Evolutionary conservation across 2,888 invertebrate genomes (phyloP), one percentile per base, ranked within the genome.

Genomic region (Ochropleura plecta): DNA sequence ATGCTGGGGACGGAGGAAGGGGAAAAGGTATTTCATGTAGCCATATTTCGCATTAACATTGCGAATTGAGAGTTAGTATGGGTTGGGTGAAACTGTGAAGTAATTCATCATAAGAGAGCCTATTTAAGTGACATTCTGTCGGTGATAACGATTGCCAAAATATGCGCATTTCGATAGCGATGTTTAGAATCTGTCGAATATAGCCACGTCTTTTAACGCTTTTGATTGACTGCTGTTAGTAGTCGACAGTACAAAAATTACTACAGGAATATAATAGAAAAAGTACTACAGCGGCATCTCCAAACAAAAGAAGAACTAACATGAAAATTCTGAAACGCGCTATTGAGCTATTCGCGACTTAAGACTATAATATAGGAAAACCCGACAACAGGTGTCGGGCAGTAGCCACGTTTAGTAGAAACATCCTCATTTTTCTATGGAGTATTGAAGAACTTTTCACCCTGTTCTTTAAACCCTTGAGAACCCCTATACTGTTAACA

Each of bases 1-100:
- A 71, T 51, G 42, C 66, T 57, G n/a, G 42, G 60, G n/a, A 20
- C 20, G 40, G 55, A 40, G 51, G 60, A 6, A 46, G 44, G 49
- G 72, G 57, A 64, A 74, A 76, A 77, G 77, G 73, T 71, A 77
- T 83, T 81, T 70, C 69, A 64, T 84, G 77, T 85, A 70, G 14
- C 72, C 85, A 83, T 85, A 85, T 81, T 60, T 81, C 49, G 67
- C 64, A 76, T 57, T 79, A 70, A 55, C 44, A 63, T 60, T 18
- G 55, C 18, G 12, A 73, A 80, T 73, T 76, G 59, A 63, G 73
- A 73, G 59, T 77, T 57, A 73, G 1, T 63, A 70, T 53, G 66
- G 40, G 7, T 55, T 51, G 42, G 20, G 53, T 10, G 40, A 30
- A 48, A 63, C 30, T 1, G 30, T 30, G 20, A 60, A 60, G 55